phyloP scores from a whole-genome alignment of 2,113 vertebrate genomes.

The Archilochus colubris region DNA sequence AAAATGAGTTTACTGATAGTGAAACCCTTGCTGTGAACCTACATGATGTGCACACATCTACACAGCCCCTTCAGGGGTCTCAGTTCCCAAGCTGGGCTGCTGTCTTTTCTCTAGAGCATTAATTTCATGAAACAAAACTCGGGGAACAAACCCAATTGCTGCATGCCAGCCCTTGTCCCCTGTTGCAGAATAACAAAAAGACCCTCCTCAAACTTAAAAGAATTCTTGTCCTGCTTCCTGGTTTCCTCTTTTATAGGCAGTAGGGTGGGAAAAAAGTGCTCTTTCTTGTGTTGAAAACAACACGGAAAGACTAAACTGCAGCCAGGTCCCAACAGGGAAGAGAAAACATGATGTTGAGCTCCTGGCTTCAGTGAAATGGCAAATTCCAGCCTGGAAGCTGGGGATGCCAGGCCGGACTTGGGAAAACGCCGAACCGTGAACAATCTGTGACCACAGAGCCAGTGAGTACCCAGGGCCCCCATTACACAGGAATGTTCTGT shows the following conservation, averaged over 20 bases:
- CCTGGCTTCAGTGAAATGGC: slow-evolving; percentile 43
- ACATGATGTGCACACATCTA: too few species aligned
- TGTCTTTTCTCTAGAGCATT: background rate
- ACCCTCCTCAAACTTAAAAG: background rate
- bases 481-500: fast-evolving
- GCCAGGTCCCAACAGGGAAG: background rate
- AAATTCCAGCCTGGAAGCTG: background rate
- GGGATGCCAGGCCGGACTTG: background rate
- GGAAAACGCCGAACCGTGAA: fast-evolving
- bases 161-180: background rate
- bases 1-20: background rate
- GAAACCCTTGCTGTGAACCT: background rate
- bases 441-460: background rate
- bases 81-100: background rate
- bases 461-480: fast-evolving
- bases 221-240: slow-evolving; percentile 7
- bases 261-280: background rate
- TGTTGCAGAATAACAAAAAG: background rate
- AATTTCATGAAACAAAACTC: background rate
- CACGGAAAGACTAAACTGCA: background rate
- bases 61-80: background rate
- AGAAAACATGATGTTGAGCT: background rate
- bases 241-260: background rate
- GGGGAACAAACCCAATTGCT: background rate
- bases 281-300: slow-evolving; percentile 27